These are phyloP conservation scores for Nothobranchius furzeri DNA, from an alignment of 2,113 vertebrate species.

Conservation along the genomic window DNA sequence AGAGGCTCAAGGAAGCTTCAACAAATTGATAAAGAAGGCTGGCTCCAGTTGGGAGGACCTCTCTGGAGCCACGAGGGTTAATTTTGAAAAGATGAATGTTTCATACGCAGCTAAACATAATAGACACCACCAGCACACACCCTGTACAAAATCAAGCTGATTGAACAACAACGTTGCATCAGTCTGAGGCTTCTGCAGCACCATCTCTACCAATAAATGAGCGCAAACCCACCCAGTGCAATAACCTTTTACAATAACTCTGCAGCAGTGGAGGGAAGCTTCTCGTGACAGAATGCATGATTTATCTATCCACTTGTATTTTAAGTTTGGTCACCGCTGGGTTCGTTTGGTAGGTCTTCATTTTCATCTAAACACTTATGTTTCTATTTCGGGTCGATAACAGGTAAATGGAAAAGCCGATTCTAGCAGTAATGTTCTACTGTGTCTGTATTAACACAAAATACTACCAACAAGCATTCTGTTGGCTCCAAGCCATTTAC, in stretches of 20 bases:
- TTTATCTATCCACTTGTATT: neutral
- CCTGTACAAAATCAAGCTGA: neutral
- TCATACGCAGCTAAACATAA: neutral
- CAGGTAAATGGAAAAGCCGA: too few relatives aligned
- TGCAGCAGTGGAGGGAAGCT: neutral
- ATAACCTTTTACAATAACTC: slow-evolving; percentile 5
- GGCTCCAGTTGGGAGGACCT: neutral
- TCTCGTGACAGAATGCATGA: neutral
- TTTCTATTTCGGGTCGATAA: neutral
- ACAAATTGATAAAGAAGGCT: neutral
- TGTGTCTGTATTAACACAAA: too few relatives aligned
- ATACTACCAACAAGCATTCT: too few relatives aligned
- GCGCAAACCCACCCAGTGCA: neutral
- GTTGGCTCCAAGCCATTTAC: too few relatives aligned
- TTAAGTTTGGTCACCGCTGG: neutral
- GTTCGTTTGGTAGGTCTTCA: neutral
- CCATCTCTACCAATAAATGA: neutral
- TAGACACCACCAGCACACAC: neutral
- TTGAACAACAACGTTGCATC: neutral
- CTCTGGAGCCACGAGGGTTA: neutral
- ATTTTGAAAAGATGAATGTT: neutral
- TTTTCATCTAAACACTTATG: neutral
- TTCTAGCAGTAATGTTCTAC: too few relatives aligned
- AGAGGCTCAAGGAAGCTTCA: neutral
- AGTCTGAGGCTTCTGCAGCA: neutral